Evolutionary conservation across 2,888 invertebrate species (phyloP).

Genomic region (Eupithecia vulgata): DNA sequence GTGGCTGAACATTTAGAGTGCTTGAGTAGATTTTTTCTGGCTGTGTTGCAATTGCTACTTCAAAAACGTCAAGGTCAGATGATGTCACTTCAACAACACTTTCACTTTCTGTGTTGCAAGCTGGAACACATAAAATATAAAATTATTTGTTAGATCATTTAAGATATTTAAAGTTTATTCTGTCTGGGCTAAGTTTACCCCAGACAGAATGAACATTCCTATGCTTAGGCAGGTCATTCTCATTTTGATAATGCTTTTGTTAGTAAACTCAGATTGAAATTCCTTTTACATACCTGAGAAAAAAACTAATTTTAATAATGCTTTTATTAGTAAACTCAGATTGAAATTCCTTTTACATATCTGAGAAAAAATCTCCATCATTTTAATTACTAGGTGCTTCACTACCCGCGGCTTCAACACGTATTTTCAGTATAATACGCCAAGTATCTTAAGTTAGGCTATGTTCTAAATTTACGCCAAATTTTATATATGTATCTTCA

Average conservation of each 20-base stretch:
- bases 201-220: not conserved
- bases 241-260: not conserved
- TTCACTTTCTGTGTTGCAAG: constrained; percentile 69
- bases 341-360: no score
- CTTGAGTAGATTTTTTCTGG: constrained; percentile 71
- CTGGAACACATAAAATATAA: constrained; percentile 61
- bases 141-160: constrained; percentile 9
- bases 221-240: not conserved
- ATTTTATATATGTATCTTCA: not conserved
- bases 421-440: no score
- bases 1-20: constrained; percentile 71
- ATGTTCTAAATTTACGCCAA: no score
- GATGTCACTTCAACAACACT: constrained; percentile 57
- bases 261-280: not conserved
- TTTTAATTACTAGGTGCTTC: not conserved
- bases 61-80: constrained; percentile 68
- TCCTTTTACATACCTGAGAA: not conserved
- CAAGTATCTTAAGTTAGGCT: no score
- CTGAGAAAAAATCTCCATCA: no score
- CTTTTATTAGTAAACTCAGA: not conserved
- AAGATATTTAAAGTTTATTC: not conserved
- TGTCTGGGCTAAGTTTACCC: not conserved
- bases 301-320: not conserved
- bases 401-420: not conserved
- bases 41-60: constrained; percentile 61